phyloP scores from a whole-genome alignment of 2,888 invertebrate species.

The Tetragonisca angustula region DNA sequence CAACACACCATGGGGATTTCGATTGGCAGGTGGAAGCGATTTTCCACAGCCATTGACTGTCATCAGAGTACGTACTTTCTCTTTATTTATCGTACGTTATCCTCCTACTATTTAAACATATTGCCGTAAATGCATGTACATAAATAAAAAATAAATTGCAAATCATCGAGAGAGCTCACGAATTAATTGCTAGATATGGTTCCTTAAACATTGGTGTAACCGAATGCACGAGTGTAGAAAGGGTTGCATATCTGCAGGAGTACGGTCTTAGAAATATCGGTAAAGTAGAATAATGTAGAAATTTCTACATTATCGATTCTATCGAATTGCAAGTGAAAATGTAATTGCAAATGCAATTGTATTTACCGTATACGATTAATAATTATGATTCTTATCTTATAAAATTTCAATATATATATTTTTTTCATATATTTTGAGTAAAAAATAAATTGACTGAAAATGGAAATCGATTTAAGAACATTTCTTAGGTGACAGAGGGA shows the following conservation, averaged over 20 bases:
- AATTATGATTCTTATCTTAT: no score
- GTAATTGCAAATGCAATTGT: neutral
- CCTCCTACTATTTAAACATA: neutral
- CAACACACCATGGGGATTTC: conserved; percentile 91
- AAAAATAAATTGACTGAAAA: neutral
- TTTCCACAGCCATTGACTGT: conserved; percentile 90
- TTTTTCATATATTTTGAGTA: neutral
- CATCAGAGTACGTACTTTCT: conserved; percentile 87
- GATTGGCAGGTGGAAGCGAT: conserved; percentile 90
- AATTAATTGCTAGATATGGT: neutral
- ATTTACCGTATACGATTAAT: no score
- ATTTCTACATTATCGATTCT: conserved; percentile 17
- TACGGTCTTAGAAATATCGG: neutral
- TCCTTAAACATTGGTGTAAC: no score
- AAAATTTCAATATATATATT: neutral
- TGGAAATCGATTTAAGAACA: neutral
- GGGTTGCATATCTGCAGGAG: conserved; percentile 20
- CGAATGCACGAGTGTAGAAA: neutral
- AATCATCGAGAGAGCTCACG: neutral
- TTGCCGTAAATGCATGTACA: accelerated
- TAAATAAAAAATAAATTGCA: neutral
- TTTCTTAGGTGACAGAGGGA: conserved; percentile 90
- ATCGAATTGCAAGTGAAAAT: neutral
- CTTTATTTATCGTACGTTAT: neutral
- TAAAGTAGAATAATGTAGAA: conserved; percentile 4